Evolutionary conservation across 2,888 invertebrate species (phyloP).

Genomic region (Ischnus inquisitorius): DNA sequence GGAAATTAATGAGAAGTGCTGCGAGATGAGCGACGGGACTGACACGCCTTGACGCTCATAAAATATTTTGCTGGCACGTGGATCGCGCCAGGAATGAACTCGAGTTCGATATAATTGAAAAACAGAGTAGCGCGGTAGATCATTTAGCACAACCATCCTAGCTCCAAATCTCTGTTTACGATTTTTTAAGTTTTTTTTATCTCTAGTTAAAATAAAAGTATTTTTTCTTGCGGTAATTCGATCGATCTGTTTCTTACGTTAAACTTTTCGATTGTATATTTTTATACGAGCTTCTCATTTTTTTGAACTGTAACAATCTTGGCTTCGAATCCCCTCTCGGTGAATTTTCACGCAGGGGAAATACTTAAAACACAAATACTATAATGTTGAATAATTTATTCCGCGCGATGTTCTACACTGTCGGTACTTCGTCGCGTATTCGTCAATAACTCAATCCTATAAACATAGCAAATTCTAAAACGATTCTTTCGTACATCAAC

Average conservation of each 20-base stretch:
- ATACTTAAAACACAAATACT: neutral
- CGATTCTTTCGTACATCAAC: neutral
- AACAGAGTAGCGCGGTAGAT: neutral
- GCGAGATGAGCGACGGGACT: neutral
- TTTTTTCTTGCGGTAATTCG: neutral
- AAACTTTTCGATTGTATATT: neutral
- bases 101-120: neutral
- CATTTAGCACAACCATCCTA: too few relatives aligned
- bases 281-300: too few relatives aligned
- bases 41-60: neutral
- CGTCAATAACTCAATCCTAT: neutral
- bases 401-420: neutral
- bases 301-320: too few relatives aligned
- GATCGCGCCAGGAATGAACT: neutral
- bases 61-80: neutral
- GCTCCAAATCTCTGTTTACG: neutral
- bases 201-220: neutral
- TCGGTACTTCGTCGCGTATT: neutral
- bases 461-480: neutral
- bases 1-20: constrained; percentile 5
- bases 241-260: neutral
- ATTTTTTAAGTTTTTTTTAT: neutral
- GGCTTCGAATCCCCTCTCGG: neutral
- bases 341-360: neutral
- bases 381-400: neutral